These are phyloP conservation scores for Schizothorax lantsangensis DNA, from an alignment of 2,797 vertebrate genomes.

Conservation along the genomic window DNA sequence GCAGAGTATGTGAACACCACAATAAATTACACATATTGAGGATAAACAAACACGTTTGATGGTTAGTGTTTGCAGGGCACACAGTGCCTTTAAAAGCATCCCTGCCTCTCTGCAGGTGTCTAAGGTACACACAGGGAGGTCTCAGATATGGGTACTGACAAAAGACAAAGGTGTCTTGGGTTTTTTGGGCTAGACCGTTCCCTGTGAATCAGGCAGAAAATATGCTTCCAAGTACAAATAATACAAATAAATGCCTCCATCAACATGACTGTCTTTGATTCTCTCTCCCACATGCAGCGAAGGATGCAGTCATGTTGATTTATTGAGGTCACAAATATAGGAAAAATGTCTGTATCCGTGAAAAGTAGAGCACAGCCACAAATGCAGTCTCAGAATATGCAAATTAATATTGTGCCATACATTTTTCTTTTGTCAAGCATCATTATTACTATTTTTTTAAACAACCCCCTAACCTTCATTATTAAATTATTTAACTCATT, in stretches of 20 bases:
- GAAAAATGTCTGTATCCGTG: not conserved
- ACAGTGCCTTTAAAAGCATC: conserved; percentile 17
- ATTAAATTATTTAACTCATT: not conserved
- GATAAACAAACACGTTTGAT: conserved; percentile 31
- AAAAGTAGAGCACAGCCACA: conserved; percentile 25
- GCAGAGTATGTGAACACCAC: conserved; percentile 51
- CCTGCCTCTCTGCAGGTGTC: not conserved
- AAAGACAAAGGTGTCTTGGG: not conserved
- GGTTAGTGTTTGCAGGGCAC: conserved; percentile 4
- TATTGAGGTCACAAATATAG: conserved; percentile 32
- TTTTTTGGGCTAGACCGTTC: not conserved
- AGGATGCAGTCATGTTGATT: conserved; percentile 14
- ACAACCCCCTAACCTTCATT: not conserved
- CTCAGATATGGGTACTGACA: not conserved
- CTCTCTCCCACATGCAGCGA: conserved; percentile 1
- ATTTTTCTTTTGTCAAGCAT: not conserved
- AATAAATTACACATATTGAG: conserved; percentile 28
- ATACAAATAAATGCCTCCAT: conserved; percentile 34
- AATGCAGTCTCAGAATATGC: not conserved
- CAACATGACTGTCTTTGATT: conserved; percentile 7
- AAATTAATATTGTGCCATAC: not conserved
- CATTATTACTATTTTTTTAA: not conserved
- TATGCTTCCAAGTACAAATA: conserved; percentile 40
- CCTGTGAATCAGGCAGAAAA: conserved; percentile 9
- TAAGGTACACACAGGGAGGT: not conserved